Evolutionary conservation across 2,113 vertebrate species (phyloP), one percentile per base, ranked within the genome.

Genomic region (Amphilophus citrinellus): DNA sequence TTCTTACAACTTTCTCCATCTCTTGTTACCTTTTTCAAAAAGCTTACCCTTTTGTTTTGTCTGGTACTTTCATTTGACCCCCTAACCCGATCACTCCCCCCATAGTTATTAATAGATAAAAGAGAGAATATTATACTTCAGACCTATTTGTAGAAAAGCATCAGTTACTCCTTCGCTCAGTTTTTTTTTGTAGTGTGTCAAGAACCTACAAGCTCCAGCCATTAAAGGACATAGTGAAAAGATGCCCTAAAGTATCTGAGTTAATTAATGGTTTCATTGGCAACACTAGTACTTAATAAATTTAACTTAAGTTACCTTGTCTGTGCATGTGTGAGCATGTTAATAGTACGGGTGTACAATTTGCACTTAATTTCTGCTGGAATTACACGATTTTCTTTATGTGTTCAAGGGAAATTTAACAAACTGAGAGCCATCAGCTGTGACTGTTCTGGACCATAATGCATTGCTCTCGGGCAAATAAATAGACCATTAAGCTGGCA

Each of bases 401-500:
- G 79, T 86, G 73, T 89, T 89, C 42, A 90, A 81, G 71, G 80
- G 77, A 87, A 87, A 89, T 81, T 82, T 60, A 91, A 91, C 87
- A 89, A 93, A 93, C 89, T 53, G 82, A 89, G 84, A 88, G 57
- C 79, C 80, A 60, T 95, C 59, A 80, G 85, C 87, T 84, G 86
- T 86, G 86, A 88, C 87, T 84, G 91, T 91, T 90, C 89, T 58
- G 79, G 89, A 91, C 87, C 88, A 91, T 88, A 92, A 94, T 91
- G 87, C 90, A 91, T 93, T 86, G 94, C 93, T 95, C 86, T 92
- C 18, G 79, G 93, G 88, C 90, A 93, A 93, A 94, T 94, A 94
- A 95, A 93, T 91, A 85, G 91, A 89, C 92, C 91, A 93, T 95
- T 95, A 93, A 89, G 84, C 88, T 79, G 91, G 85, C 85, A 87